Base-by-base conservation (phyloP, 2,797 vertebrate species). In the Passerculus sandwichensis region DNA sequence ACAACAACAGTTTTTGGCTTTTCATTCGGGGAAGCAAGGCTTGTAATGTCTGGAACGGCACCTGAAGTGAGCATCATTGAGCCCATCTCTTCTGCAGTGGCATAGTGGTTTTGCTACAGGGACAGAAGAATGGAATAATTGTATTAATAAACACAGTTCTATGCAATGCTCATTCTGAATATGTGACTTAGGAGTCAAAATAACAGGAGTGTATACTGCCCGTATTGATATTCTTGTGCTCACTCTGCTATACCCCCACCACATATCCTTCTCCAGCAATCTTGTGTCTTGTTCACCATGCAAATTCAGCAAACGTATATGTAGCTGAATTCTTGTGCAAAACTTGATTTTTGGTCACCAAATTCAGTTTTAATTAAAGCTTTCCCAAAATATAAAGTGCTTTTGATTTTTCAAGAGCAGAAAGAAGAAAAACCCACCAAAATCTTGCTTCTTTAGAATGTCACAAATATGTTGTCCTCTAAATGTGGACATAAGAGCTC, bases 311-410 rank as follows among this genome's bases (percentile, higher is more conserved):
- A 96, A 96, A 89, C 51, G 25, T 67, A 64, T 74, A 70, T 48
- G 72, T 87, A 95, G 77, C 40, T 2, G 2, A 78, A 90, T 87
- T 79, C 47, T 61, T 86, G 59, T 85, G 78, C 48, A 93, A 91
- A 97, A 95, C 65, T 61, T 94, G 84, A 88, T 94, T 80, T 79
- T 84, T 93, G 78, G 62, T 65, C 94, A 91, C 53, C 6, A 40
- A 90, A 89, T 94, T 89, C 34, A 87, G 88, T 97, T 97, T 95
- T 95, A 95, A 88, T 95, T 70, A 96, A 89, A 67, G 51, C 53
- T 95, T 96, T 95, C 96, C 89, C 83, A 95, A 97, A 98, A 97
- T 97, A 98, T 71, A 89, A 95, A 80, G 65, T 4, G 9, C 96
- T 64, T 97, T 97, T 95, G 86, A 94, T 90, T 97, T 97, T 97